phyloP scores from a whole-genome alignment of 1,140 invertebrate species.

The Zaprionus taronus region DNA sequence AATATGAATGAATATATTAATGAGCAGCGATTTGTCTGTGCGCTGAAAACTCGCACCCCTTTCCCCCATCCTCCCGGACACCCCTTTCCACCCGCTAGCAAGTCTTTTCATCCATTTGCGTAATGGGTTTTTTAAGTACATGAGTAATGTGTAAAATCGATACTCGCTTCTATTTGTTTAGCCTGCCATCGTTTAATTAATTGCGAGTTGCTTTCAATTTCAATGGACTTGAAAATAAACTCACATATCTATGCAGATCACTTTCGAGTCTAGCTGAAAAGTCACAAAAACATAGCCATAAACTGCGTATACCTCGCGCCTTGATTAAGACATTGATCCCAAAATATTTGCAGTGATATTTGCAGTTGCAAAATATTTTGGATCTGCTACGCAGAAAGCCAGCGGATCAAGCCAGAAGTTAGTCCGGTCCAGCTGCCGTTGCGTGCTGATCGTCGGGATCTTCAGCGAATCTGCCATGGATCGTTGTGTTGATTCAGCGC shows the following conservation, averaged over 20 bases:
- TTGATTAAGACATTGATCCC: background rate
- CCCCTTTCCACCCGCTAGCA: background rate
- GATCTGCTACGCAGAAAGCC: constrained; percentile 41
- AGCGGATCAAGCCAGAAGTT: constrained; percentile 52
- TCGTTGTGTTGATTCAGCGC: constrained; percentile 62
- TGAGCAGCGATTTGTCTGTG: constrained; percentile 76
- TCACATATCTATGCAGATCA: background rate
- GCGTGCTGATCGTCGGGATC: background rate
- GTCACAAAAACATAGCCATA: background rate
- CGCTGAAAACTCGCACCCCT: constrained; percentile 2
- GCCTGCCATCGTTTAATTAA: constrained; percentile 67
- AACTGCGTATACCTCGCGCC: background rate
- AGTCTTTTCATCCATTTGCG: constrained; percentile 52
- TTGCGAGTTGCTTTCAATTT: constrained; percentile 51
- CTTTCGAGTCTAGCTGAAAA: background rate
- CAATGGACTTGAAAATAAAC: background rate
- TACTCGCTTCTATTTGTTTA: constrained; percentile 35
- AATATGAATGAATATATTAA: constrained; percentile 83
- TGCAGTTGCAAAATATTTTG: constrained; percentile 67
- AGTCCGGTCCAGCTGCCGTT: constrained; percentile 53
- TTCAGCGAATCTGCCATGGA: constrained; percentile 4
- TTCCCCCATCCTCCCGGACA: background rate
- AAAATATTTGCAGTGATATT: constrained; percentile 54
- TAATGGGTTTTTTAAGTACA: constrained; percentile 64
- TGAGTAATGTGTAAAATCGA: constrained; percentile 67